Base-by-base conservation (phyloP, 2,797 vertebrate species). In the Myotis vivesi region DNA sequence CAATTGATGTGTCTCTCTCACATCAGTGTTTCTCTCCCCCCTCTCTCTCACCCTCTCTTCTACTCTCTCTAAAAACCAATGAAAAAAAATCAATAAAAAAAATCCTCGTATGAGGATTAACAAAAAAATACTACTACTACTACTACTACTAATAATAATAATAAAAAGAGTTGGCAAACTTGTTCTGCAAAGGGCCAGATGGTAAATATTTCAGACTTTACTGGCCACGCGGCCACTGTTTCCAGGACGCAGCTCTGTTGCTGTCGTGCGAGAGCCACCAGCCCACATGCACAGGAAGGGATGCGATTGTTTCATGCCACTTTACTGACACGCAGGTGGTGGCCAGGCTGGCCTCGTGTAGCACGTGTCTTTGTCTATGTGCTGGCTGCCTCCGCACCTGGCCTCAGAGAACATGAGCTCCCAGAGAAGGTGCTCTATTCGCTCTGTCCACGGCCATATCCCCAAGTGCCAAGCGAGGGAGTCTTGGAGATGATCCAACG, bases 331-430 rank as follows among this genome's bases (percentile, higher is more conserved):
- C 51, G 64, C 36, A 55, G 22, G 28, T 10, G 38, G 57, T 13
- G 9, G 23, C 53, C 1, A 25, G 41, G 30, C 8, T 6, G 68
- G 68, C 5, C 36, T 30, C 22, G 3, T 15, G 36, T 30, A 38
- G 0, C 10, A 3, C 5, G 68, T 12, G 6, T 41, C 22, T 72
- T 3, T 15, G 38, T 15, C 38, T 28, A 4, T 20, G 11, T 5
- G 46, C 4, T 20, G 22, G 30, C 44, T 53, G 17, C 1, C 28
- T 1, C 15, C 12, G 38, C 23, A 19, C 16, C 33, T 11, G 30
- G 53, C 20, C 41, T 41, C 5, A 8, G 6, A 53, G 8, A 25
- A 36, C 16, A 10, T 1, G 38, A 23, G 25, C n/a, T 30, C n/a
- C 57, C 51, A 20, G 20, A 25, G 20, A 66, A 19, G 25, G n/a